Conservation (phyloP, 2,888 invertebrate genomes). For the Congeria kusceri region DNA sequence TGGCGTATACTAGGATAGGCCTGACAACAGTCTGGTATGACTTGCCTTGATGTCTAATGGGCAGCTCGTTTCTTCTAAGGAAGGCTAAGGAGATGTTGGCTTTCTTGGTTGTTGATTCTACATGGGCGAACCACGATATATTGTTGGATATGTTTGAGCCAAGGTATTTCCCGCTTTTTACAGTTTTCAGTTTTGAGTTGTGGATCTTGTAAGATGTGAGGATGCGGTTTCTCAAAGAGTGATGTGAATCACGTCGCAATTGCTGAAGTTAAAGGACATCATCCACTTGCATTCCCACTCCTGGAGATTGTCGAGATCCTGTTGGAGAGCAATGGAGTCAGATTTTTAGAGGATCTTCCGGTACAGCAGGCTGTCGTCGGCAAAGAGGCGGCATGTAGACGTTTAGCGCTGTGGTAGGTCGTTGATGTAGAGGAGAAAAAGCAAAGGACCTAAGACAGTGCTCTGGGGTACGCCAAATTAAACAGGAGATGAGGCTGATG, state of each 20-base stretch:
- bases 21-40: no score
- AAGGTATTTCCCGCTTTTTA: no score
- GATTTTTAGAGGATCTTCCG: constrained; percentile 1
- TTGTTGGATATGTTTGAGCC: no score
- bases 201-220: no score
- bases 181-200: no score
- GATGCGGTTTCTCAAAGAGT: no score
- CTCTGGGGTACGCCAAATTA: constrained; percentile 51
- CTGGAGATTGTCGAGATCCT: constrained; percentile 33
- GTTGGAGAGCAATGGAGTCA: constrained; percentile 21
- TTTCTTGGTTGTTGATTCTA: no score
- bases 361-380: constrained; percentile 52
- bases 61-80: no score
- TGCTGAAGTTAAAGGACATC: constrained; percentile 31
- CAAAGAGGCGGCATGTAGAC: constrained; percentile 34
- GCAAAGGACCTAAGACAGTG: constrained; percentile 37
- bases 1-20: no score
- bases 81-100: no score
- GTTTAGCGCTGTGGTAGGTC: constrained; percentile 39
- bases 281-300: constrained; percentile 28
- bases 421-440: constrained; percentile 58
- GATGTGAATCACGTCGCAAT: constrained; percentile 13
- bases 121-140: no score
- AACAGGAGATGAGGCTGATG: constrained; percentile 17
- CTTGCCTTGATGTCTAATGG: no score